A percentile compares a stretch with the other conserved stretches of the same genome.
phyloP scores from a whole-genome alignment of 2,113 vertebrate genomes.

The Panurus biarmicus region DNA sequence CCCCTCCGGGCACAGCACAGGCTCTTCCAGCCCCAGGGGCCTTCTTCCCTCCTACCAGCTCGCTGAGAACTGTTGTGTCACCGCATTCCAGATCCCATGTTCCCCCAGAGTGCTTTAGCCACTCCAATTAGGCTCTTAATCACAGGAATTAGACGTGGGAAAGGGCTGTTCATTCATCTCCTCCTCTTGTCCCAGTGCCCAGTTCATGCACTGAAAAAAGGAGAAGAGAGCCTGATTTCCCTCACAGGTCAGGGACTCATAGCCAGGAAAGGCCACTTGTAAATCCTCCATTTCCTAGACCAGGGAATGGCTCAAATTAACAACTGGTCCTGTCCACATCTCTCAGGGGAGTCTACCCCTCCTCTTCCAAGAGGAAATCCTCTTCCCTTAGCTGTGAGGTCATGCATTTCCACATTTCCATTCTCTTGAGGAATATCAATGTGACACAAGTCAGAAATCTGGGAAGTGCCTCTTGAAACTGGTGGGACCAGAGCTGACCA shows the following conservation, averaged over 20 bases:
- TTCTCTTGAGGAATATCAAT: neutral
- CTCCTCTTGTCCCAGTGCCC: neutral
- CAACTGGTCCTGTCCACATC: neutral
- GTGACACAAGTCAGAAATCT: neutral
- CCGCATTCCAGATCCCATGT: neutral
- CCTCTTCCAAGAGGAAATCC: constrained; percentile 12
- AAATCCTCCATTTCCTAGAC: neutral
- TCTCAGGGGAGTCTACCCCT: neutral
- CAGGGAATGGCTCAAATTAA: neutral
- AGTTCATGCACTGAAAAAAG: neutral
- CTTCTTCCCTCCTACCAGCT: neutral
- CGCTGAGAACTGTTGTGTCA: constrained; percentile 6
- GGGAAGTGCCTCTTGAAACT: neutral
- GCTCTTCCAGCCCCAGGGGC: neutral
- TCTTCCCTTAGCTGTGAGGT: neutral
- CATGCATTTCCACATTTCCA: neutral
- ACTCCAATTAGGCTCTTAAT: constrained; percentile 29
- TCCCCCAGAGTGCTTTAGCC: neutral
- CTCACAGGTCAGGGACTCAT: neutral
- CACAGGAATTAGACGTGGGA: constrained; percentile 17
- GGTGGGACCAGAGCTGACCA: neutral
- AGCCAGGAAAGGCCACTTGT: neutral
- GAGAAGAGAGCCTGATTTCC: neutral
- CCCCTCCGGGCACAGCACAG: neutral
- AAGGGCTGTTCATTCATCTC: constrained; percentile 9